Percentiles rank a stretch among this genome's conserved stretches.
These are phyloP conservation scores for Apodemia zela DNA, from an alignment of 2,888 invertebrate genomes.

Conservation along the genomic window DNA sequence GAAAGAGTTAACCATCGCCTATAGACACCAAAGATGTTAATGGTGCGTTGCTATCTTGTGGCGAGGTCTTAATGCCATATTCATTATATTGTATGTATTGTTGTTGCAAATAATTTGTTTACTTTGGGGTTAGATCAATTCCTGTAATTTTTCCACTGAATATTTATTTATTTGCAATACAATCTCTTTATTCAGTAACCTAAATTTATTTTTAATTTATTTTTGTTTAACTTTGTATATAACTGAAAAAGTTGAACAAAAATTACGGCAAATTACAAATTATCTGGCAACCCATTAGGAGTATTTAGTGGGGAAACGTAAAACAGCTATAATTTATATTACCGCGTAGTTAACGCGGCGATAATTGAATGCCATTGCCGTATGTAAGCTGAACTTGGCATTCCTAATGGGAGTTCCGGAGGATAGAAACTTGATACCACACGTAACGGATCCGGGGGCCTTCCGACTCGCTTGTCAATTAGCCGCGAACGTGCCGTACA, in stretches of 20 bases:
- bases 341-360: conserved; percentile 11
- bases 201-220: too few relatives aligned
- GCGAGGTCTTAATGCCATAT: too few relatives aligned
- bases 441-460: conserved; percentile 32
- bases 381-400: conserved; percentile 34
- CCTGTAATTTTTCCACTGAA: too few relatives aligned
- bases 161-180: too few relatives aligned
- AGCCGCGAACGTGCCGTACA: conserved; percentile 25
- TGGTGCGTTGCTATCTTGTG: too few relatives aligned
- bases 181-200: too few relatives aligned
- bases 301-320: conserved; percentile 1
- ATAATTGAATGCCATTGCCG: conserved; percentile 27
- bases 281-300: not conserved
- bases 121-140: too few relatives aligned
- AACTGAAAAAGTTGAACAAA: not conserved
- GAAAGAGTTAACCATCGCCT: too few relatives aligned
- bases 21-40: too few relatives aligned
- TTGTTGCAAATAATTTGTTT: too few relatives aligned
- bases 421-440: conserved; percentile 42
- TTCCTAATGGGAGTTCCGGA: conserved; percentile 39
- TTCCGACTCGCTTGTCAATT: conserved; percentile 35
- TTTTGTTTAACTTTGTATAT: too few relatives aligned
- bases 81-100: too few relatives aligned
- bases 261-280: conserved; percentile 1
- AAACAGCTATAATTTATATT: conserved; percentile 7